Evolutionary conservation across 2,797 vertebrate genomes (phyloP), one percentile per base, ranked within the genome.

Genomic region (Sus cebifrons): DNA sequence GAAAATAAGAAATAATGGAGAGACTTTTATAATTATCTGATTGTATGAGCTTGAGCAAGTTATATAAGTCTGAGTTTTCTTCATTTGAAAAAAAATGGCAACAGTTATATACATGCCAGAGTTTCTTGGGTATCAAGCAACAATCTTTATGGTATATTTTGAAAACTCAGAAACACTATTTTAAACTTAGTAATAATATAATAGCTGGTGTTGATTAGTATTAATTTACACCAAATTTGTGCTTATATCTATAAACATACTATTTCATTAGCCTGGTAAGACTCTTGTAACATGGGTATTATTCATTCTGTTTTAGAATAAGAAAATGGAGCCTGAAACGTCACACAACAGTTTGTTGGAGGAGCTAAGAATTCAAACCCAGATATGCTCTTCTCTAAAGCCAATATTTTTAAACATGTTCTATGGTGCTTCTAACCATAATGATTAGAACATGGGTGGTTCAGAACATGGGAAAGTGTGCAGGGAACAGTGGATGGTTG

Each of bases 171-270:
- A 52, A 27, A 67, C 3, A 70, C 5, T 54, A 14, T 29, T 15
- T 86, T 73, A 62, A 52, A 75, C 15, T 68, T 17, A 65, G 2
- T 52, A 70, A 79, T 60, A 9, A 65, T 81, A 17, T 56, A 79
- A 52, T 27, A 70, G 20, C 25, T 78, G 36, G 52, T 84, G 54
- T 62, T 82, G 58, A n/a, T 15, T 40, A 49, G 29, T 52, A 68
- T 83, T 71, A 77, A 83, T 89, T 93, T 10, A 84, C 29, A 25
- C 36, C 20, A 40, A 70, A 68, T 81, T 79, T 71, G 79, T 75
- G 27, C n/a, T 77, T 40, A 89, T 23, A 58, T 65, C 68, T 83
- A 49, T 56, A 65, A 5, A 21, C 1, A 4, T 68, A 68, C 52
- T 49, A 56, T 75, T 44, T 91, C 3, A 70, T 21, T 75, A 86